Evolutionary conservation across 35 echinoderm and acorn worm species (phyloP).

Genomic region (Holothuria glaberrima): DNA sequence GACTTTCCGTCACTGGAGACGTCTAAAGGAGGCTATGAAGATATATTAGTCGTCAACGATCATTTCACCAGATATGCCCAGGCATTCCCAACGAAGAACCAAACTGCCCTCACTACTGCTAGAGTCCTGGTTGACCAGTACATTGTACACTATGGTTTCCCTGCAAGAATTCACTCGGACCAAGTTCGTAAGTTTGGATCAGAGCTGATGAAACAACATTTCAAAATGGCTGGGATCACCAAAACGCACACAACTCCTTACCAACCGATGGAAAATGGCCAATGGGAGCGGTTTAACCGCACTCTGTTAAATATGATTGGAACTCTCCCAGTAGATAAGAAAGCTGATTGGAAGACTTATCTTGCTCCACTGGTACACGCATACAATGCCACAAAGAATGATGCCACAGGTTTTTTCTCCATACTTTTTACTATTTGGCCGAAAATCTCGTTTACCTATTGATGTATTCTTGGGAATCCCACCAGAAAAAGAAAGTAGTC

Average conservation of each 20-base stretch:
- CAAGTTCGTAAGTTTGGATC: slow-evolving; percentile 66
- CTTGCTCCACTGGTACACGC: slow-evolving; percentile 4
- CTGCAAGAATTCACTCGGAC: slow-evolving; percentile 62
- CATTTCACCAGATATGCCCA: slow-evolving; percentile 71
- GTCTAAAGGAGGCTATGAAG: slow-evolving; percentile 57
- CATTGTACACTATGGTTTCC: slow-evolving; percentile 67
- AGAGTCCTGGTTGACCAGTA: slow-evolving; percentile 34
- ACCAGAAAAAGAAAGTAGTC: slow-evolving; percentile 11
- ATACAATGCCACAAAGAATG: slow-evolving; percentile 57
- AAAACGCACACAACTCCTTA: slow-evolving; percentile 71
- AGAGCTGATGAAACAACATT: slow-evolving; percentile 56
- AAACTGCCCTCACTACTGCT: slow-evolving; percentile 58
- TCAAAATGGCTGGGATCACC: slow-evolving; percentile 42
- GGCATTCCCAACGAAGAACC: slow-evolving; percentile 64
- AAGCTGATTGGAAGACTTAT: slow-evolving; percentile 1
- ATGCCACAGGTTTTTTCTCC: slow-evolving; percentile 66
- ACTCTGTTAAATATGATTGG: slow-evolving; percentile 58
- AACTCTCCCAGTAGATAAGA: slow-evolving; percentile 22
- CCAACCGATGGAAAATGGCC: slow-evolving; percentile 64
- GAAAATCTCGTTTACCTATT: slow-evolving; percentile 39
- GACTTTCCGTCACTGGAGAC: slow-evolving; percentile 38
- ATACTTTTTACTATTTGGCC: slow-evolving; percentile 56
- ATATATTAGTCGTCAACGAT: slow-evolving; percentile 70
- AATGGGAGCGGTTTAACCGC: slow-evolving; percentile 59
- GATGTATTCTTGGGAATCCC: slow-evolving; percentile 6